Evolutionary conservation across 2,113 vertebrate genomes (phyloP), one percentile per base, ranked within the genome.

Genomic region (Notothenia coriiceps): DNA sequence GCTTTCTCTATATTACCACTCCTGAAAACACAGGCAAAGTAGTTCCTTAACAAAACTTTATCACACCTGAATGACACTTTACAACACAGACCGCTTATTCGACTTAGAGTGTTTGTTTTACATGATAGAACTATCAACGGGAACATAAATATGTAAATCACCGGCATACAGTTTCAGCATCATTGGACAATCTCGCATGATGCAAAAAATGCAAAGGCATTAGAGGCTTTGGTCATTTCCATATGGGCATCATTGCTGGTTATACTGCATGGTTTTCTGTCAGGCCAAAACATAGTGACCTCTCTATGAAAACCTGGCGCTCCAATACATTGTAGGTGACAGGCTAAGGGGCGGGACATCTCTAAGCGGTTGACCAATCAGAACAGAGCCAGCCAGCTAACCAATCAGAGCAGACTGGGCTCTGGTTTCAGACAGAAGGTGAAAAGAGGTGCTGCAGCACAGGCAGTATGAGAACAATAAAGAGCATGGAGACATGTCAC

Each of bases 121-220:
- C 14, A 25, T 55, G 8, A 35, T 35, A 35, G 35, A 6, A 35
- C 12, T 56, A 47, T 52, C 13, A 7, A 35, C 20, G 12, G 8
- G 18, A 12, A 2, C 25, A 60, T 60, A 6, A 3, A 56, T 51
- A 69, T 51, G 6, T 44, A 57, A 6, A 44, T 68, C 1, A 51
- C 69, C 51, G 69, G 70, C 57, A 83, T 69, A 50, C 10, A 57
- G 43, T 10, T 50, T 77, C 15, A 72, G 0, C n/a, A 50, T 73
- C 10, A 68, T 50, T 15, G 6, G 33, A 55, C 29, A 44, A 40
- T 44, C 56, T 52, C 18, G 11, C 15, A 20, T 46, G 18, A 54
- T 49, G 40, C 40, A 29, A 29, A 7, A 82, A 57, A 70, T 82
- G 72, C 64, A 74, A 64, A 78, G 20, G 50, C 43, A 9, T 61